Conservation (phyloP, 1,140 invertebrate genomes). For the Teleopsis dalmanni region DNA sequence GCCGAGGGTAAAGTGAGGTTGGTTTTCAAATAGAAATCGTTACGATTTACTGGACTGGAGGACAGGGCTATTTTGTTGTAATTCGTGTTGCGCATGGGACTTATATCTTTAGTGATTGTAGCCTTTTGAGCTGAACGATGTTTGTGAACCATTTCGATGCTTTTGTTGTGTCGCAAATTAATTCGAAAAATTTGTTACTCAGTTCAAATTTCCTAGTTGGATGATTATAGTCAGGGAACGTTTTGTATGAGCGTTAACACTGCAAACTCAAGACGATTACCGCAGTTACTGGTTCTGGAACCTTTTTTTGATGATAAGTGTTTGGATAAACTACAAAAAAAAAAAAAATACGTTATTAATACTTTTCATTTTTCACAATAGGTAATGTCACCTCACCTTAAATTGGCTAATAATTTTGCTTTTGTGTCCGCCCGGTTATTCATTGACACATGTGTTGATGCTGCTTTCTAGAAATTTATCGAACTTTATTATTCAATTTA, state of each 20-base stretch:
- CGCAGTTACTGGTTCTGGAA: conserved; percentile 40
- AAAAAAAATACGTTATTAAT: conserved; percentile 1
- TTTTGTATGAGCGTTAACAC: conserved; percentile 34
- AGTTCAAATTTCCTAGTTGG: background rate
- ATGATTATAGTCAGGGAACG: conserved; percentile 28
- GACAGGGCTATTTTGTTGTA: conserved; percentile 27
- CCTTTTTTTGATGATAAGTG: conserved; percentile 41
- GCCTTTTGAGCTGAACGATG: conserved; percentile 32
- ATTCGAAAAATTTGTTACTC: background rate
- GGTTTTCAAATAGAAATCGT: conserved; percentile 20
- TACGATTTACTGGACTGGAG: conserved; percentile 26
- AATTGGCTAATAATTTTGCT: conserved; percentile 37
- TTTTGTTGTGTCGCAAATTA: conserved; percentile 1
- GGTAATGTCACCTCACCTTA: conserved; percentile 26
- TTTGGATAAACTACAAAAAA: conserved; percentile 31
- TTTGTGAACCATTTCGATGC: conserved; percentile 34
- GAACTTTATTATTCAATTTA: no score
- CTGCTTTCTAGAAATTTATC: no score
- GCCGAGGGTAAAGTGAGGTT: conserved; percentile 17
- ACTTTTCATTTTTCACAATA: background rate
- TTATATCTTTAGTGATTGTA: conserved; percentile 33
- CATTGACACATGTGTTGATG: conserved; percentile 41
- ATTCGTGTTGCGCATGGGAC: conserved; percentile 27
- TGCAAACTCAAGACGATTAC: conserved; percentile 37
- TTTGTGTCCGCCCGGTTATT: conserved; percentile 40